Base-by-base conservation (phyloP, 1,140 invertebrate genomes). In the Aphidius gifuensis region DNA sequence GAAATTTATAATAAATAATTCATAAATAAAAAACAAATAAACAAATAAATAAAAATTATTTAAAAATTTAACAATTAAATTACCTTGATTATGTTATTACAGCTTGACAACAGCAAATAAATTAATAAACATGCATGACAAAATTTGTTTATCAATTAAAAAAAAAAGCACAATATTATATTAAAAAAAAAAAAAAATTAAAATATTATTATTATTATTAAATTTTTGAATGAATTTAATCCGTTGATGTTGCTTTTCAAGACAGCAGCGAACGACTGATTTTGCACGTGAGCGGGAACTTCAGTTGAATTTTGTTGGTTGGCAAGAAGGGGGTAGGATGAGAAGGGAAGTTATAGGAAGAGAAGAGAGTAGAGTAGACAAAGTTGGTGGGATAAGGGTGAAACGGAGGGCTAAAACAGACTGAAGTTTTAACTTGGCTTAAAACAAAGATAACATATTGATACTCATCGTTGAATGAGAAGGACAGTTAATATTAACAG, bases 381-480 rank as follows among this genome's bases (percentile, higher is more conserved):
- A 54, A 54, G 23, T 54, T 54, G 39, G 51, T 40, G 38, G 23
- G 23, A 32, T 54, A 32, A 32, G 23, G 23, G 23, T 32, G 4
- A 32, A 32, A 32, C 1, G 23, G 4, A 32, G 23, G 23, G 4
- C 23, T 32, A 32, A 32, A 32, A 32, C 23, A 32, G 23, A 1
- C 23, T 32, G 4, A 32, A 32, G 23, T 32, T 32, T 32, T 32
- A 32, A 32, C 4, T 32, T 4, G 4, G 23, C 23, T 32, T 32
- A 32, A 32, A 32, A 32, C 23, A 32, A 32, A 32, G 23, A 32
- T 32, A 32, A 32, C 23, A 32, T 32, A 32, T 32, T 32, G 1
- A 68, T 51, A 57, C 47, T 65, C 69, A 48, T 54, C 65, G 64
- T 63, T 65, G 59, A 60, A 66, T 65, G 60, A 51, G 43, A 40